Evolutionary conservation across 2,113 vertebrate genomes (phyloP), one percentile per base, ranked within the genome.

Genomic region (Colossoma macropomum): DNA sequence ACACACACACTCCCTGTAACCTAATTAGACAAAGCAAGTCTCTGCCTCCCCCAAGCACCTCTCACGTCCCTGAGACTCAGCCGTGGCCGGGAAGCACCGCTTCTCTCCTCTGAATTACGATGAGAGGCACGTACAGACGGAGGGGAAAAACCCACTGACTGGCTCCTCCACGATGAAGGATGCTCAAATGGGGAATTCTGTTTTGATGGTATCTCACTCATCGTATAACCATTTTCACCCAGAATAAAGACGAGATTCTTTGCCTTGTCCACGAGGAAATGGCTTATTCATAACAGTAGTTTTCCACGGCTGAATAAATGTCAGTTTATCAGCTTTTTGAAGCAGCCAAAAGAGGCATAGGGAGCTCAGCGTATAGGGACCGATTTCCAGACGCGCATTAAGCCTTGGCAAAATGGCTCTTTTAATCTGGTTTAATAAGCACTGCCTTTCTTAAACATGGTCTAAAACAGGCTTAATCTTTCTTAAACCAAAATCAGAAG

Each of bases 111-210:
- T 27, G 45, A 75, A 54, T 75, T 75, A 65, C 45, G 9, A 28
- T 5, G 38, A 28, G 13, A 50, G 79, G n/a, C 21, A 45, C 28
- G 25, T 62, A 10, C 4, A 21, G 56, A 12, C 23, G 56, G 54
- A 76, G 19, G 11, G 21, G 59, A 23, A 63, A 28, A 45, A 38
- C 4, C 32, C 5, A 45, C 59, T 28, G 56, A 63, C 23, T 77
- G 59, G 75, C 62, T 62, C 56, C 54, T 62, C 15, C 56, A 77
- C 32, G 62, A 77, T 77, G 21, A 77, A 62, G 75, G 59, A 77
- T 21, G 34, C n/a, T 77, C 13, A 25, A 38, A 77, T n/a, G 13
- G 56, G 59, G 60, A 62, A 63, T 45, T 48, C 23, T 76, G 30
- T 76, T 62, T 52, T 38, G 59, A 45, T 45, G 59, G 15, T 28